Evolutionary conservation across 2,888 invertebrate genomes (phyloP), one percentile per base, ranked within the genome.

Genomic region (Catotricha subobsoleta): DNA sequence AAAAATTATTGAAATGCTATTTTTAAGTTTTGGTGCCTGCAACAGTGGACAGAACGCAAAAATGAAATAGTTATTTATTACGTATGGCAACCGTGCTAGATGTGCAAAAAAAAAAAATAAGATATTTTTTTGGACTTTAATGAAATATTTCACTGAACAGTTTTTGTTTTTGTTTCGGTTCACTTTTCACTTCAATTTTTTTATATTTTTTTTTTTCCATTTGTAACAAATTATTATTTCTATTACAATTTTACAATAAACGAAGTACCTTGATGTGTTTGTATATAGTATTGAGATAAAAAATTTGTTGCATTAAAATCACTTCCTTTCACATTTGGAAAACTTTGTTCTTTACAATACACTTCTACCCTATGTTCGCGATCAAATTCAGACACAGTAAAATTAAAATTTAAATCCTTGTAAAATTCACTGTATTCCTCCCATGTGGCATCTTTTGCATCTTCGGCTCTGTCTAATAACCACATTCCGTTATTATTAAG

Each of bases 401-500:
- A 53, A 47, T 54, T 52, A 46, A 60, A 60, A 43, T 54, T 58
- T 40, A 59, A 53, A 42, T 60, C 58, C 45, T 56, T 59, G 52
- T 60, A 64, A 42, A 57, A 60, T 48, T 55, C 55, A 47, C 60
- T 56, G 47, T 54, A 55, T 46, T 65, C 64, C 44, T 59, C 59
- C 70, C 70, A 72, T 51, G 64, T 68, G 42, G 66, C 67, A 56
- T 64, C 62, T 23, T 57, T 57, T 47, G 61, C 60, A 52, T 62
- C 59, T 45, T 56, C 53, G 49, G 54, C 54, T 43, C 51, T 43
- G 47, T 54, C 48, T 15, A 29, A 23, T 15, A 30, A 30, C 60
- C 62, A 61, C 57, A 59, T 57, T 60, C 59, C 54, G 53, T 53
- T 45, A 21, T 36, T 31, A 36, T 35, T 13, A 23, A 36, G 9